phyloP scores from a whole-genome alignment of 2,113 vertebrate genomes.

The Eretmochelys imbricata region DNA sequence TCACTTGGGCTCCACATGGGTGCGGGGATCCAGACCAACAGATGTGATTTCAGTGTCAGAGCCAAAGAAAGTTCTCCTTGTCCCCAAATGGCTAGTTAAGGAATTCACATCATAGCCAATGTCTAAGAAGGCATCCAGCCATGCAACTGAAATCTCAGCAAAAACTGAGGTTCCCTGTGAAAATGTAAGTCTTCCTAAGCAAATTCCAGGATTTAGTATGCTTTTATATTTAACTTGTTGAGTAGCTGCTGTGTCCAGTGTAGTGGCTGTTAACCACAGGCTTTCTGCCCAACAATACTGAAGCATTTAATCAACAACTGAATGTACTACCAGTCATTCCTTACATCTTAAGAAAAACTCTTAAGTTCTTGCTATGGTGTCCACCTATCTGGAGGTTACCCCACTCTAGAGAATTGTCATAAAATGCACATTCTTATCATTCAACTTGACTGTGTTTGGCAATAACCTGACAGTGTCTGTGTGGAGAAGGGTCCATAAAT shows the following conservation, averaged over 20 bases:
- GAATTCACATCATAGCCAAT: background rate
- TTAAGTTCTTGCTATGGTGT: no score
- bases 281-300: background rate
- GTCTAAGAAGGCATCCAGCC: background rate
- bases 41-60: background rate
- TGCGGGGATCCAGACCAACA: background rate
- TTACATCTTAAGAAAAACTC: background rate
- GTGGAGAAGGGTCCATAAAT: background rate
- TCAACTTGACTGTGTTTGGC: background rate
- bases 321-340: background rate
- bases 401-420: background rate
- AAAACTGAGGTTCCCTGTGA: background rate
- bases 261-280: background rate
- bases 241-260: background rate
- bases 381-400: background rate
- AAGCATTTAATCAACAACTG: background rate
- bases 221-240: background rate
- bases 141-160: background rate
- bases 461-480: background rate
- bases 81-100: background rate
- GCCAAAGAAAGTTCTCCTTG: background rate
- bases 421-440: background rate
- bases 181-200: background rate
- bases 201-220: background rate
- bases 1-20: background rate